Base-by-base conservation (phyloP, 2,113 vertebrate species). In the Formicarius rufipectus region DNA sequence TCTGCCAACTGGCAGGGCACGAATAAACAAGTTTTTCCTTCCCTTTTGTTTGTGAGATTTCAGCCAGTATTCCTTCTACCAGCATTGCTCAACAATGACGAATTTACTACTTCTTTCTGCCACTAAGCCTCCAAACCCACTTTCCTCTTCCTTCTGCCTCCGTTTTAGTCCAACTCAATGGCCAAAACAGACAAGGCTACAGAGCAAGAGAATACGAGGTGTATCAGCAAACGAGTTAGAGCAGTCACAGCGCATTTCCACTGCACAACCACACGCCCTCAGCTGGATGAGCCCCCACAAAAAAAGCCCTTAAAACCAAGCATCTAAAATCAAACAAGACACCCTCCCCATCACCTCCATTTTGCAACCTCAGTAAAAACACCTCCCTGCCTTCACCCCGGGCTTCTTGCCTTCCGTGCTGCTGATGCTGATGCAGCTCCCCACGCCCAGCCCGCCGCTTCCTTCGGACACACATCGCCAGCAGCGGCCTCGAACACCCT, bases 131-230 rank as follows among this genome's bases (percentile, higher is more conserved):
- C 58, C 47, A 40, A 87, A 33, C 35, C 52, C 84, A 45, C 59
- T 63, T 55, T 67, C 39, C 15, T 39, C 74, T 72, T 69, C 72
- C 60, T 49, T 53, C 12, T 14, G 24, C 60, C 71, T 72, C 47
- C 40, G 1, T 33, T 71, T 63, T 21, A 42, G 39, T 18, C 30
- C 24, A 66, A 8, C 39, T 25, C 49, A 24, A 2, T 1, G 18
- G 12, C 35, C 71, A 35, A 2, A 0, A 4, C 0, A 64, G 40
- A n/a, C 6, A 42, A 49, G 35, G 42, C 21, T 56, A n/a, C 0
- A 16, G 13, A 84, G 42, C 47, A 42, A 42, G 35, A 44, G 53
- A 72, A 42, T 0, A 10, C 66, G 23, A 75, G 49, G 47, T 21
- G 42, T 9, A 20, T 6, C 22, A 55, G 69, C 0, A 2, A 37